Evolutionary conservation across 2,888 invertebrate genomes (phyloP), one percentile per base, ranked within the genome.

Genomic region (Hecatera dysodea): DNA sequence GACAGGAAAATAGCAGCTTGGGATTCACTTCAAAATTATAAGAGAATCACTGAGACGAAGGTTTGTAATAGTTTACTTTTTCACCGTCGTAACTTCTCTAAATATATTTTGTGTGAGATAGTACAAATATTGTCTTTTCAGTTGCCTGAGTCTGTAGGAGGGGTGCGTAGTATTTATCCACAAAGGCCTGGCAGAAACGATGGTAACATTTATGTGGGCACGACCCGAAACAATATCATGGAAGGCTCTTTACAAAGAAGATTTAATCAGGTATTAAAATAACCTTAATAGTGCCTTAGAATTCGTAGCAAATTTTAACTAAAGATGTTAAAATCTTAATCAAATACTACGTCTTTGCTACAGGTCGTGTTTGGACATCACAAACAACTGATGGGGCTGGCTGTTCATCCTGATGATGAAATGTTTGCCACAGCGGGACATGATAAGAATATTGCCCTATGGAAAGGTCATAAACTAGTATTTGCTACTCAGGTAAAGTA

Each of bases 341-440:
- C 4, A 24, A 57, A 48, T n/a, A 48, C 11, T 9, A 22, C 22
- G 15, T 50, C n/a, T 50, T 44, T 68, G 56, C 82, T 88, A 29
- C 89, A 98, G 97, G 97, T 98, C 42, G 97, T 98, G 44, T 98
- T 99, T 91, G 99, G 99, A 0, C 99, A 99, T 91, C 98, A 98
- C 65, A 97, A 98, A 70, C 98, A 98, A 90, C 95, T 99, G 6
- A 98, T 98, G 97, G 99, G 98, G 0, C 92, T 99, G 68, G 98
- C 98, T 5, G 98, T 98, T 2, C 98, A 99, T 92, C 98, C 99
- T 0, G 98, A 98, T 84, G 98, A 98, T 88, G 98, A 99, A 92
- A 97, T 98, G 82, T 99, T 98, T 89, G 98, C 99, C 1, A 98
- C 99, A 0, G 99, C 99, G 1, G 99, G 99, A 0, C 98, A 98